Evolutionary conservation across 1,140 invertebrate species (phyloP).

Genomic region (Nymphalis io): DNA sequence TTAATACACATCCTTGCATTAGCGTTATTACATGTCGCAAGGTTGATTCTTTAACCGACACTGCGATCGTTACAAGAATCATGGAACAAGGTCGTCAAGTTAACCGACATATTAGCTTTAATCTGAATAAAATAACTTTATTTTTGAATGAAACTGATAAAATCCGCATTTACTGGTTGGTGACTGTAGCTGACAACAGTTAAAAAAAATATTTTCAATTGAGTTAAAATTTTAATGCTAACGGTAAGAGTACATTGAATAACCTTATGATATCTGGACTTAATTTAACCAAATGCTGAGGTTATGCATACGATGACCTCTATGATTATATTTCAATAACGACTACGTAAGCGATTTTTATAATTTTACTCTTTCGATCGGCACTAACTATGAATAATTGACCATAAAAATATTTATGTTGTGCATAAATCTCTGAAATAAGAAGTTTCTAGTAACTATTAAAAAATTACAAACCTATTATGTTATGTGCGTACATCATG

Average conservation of each 20-base stretch:
- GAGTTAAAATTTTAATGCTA: too few relatives aligned
- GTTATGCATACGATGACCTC: neutral
- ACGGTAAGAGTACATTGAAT: too few relatives aligned
- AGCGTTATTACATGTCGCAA: constrained; percentile 5
- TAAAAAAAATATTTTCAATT: too few relatives aligned
- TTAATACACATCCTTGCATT: constrained; percentile 1
- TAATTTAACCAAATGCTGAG: neutral
- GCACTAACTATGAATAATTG: neutral
- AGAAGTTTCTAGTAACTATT: neutral
- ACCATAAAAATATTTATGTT: neutral
- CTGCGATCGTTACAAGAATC: constrained; percentile 14
- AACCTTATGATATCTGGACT: neutral
- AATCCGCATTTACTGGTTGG: too few relatives aligned
- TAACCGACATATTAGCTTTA: constrained; percentile 10
- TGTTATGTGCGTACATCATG: too few relatives aligned
- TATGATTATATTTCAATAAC: constrained; percentile 2
- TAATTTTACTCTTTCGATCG: neutral
- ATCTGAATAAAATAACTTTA: neutral
- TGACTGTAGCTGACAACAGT: too few relatives aligned
- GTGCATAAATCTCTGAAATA: neutral
- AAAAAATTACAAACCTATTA: too few relatives aligned
- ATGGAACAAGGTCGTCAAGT: constrained; percentile 25
- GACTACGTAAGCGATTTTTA: neutral
- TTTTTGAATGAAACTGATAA: too few relatives aligned
- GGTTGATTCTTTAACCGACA: constrained; percentile 3